Evolutionary conservation across 2,888 invertebrate genomes (phyloP).

Genomic region (Chouioia cunea): DNA sequence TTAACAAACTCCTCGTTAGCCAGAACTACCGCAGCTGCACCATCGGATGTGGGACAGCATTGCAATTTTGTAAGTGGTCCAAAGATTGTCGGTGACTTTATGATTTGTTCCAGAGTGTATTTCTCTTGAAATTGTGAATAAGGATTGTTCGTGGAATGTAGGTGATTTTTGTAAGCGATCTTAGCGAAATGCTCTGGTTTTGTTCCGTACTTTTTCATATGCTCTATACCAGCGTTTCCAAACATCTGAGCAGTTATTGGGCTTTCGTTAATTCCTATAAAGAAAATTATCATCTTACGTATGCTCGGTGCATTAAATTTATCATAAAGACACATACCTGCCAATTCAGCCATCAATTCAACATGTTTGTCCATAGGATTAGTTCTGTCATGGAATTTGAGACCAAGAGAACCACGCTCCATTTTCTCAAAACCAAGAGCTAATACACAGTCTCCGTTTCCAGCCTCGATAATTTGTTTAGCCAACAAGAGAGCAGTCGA

Average conservation of each 20-base stretch:
- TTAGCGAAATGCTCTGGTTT: conserved; percentile 95
- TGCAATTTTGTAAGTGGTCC: conserved; percentile 95
- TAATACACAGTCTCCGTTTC: conserved; percentile 87
- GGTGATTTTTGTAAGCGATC: conserved; percentile 97
- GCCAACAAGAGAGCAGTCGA: conserved; percentile 91
- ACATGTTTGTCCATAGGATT: conserved; percentile 93
- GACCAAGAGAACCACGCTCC: conserved; percentile 89
- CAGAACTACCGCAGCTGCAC: conserved; percentile 93
- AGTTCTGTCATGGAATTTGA: conserved; percentile 83
- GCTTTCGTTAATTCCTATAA: conserved; percentile 75
- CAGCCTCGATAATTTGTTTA: conserved; percentile 92
- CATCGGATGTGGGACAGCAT: conserved; percentile 98
- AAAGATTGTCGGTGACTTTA: conserved; percentile 88
- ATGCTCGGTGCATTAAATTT: background rate
- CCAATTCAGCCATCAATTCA: conserved; percentile 84
- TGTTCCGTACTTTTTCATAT: conserved; percentile 96
- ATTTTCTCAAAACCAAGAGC: conserved; percentile 99
- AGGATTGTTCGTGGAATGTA: conserved; percentile 96
- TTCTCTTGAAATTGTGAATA: conserved; percentile 95
- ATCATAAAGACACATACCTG: conserved; percentile 69
- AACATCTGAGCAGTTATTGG: conserved; percentile 96
- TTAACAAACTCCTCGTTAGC: conserved; percentile 93
- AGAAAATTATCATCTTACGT: background rate
- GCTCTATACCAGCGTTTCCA: conserved; percentile 95
- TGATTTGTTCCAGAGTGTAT: conserved; percentile 91